Base-by-base conservation (phyloP, 2,888 invertebrate species). In the Ametastegia equiseti region DNA sequence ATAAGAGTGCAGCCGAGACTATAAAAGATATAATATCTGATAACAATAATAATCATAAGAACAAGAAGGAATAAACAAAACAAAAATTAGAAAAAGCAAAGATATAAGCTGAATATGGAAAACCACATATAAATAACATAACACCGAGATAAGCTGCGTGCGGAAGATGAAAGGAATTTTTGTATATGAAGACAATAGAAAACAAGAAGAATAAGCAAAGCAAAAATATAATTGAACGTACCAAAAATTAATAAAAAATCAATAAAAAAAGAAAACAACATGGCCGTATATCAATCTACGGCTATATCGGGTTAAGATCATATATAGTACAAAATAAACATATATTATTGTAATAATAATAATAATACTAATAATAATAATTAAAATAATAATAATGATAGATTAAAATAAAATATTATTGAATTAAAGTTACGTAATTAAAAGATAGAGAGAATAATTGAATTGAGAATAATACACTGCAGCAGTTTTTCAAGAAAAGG, bases 261-360 rank as follows among this genome's bases (percentile, higher is more conserved):
- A n/a, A n/a, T n/a, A n/a, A n/a, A n/a, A n/a, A n/a, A n/a, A n/a
- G n/a, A n/a, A 80, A 82, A 73, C 19, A 80, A 81, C 82, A 86
- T 88, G 88, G 86, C 88, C 86, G 83, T 85, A 83, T 54, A 6
- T 42, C 5, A 6, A 42, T 30, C 15, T 83, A 77, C 86, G 86
- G 85, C 86, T 86, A n/a, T n/a, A 88, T 87, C 88, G 90, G 87
- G 88, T 90, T 89, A 90, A 91, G 90, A 91, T 91, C 91, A 88
- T 91, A 91, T 90, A 91, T 91, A 91, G 91, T 91, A 91, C 91
- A 91, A 91, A 91, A 86, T 91, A 91, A 91, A 91, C 90, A 90
- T 91, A 91, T 75, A 75, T 50, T 54, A 75, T 88, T 89, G 87
- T 91, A 90, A 90, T 89, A 89, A 89, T 89, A 87, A 73, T 50